These are phyloP conservation scores for Berghia stephanieae DNA, from an alignment of 1,140 invertebrate species.

Conservation along the genomic window DNA sequence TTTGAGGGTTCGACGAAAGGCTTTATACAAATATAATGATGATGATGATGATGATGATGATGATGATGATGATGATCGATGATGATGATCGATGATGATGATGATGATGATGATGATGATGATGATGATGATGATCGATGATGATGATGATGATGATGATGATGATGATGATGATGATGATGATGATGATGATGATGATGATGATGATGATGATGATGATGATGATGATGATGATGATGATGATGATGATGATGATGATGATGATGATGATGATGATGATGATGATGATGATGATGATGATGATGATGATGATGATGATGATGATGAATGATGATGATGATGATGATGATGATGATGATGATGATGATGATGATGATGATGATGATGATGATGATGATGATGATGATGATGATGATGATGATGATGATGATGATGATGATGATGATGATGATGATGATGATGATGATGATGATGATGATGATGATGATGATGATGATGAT, in stretches of 20 bases:
- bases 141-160: background rate
- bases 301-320: no score
- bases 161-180: background rate
- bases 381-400: slow-evolving; percentile 10
- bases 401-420: background rate
- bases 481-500: background rate
- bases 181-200: background rate
- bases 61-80: no score
- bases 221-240: background rate
- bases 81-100: no score
- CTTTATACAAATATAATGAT: no score
- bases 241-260: background rate
- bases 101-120: background rate
- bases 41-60: background rate
- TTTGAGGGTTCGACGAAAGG: no score
- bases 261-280: background rate
- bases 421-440: background rate
- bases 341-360: background rate
- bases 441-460: background rate
- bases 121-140: slow-evolving; percentile 9
- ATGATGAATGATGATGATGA: no score
- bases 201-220: background rate
- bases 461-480: background rate
- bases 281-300: background rate
- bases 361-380: background rate